Base-by-base conservation (phyloP, 1,140 invertebrate species). In the Dreissena rostriformis region DNA sequence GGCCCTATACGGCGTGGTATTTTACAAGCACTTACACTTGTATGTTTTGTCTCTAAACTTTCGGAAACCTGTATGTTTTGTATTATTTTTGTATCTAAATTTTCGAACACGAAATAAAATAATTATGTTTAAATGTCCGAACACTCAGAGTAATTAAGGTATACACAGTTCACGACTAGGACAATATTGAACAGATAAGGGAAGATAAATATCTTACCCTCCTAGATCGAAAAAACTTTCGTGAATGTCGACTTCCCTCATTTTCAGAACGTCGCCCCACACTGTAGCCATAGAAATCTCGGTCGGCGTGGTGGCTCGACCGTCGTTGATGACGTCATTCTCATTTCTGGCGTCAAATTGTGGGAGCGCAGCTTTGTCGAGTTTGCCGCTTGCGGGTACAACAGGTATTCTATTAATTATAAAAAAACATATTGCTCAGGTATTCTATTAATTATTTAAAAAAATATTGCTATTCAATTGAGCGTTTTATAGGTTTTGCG, bases 221-320 rank as follows among this genome's bases (percentile, higher is more conserved):
- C 94, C 94, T 14, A 94, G 79, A 87, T 94, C 94, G 89, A 94
- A 94, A 88, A 94, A 94, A 72, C 93, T 94, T 83, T 94, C 94
- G 63, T 94, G 91, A 63, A 94, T 92, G 84, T 94, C 94, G n/a
- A 94, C 80, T 29, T 91, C 91, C 55, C 89, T 90, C 28, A 93
- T 86, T 53, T 92, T 87, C 0, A 94, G 88, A 12, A 92, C 84
- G 65, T 93, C 88, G 5, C 86, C 84, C 94, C 94, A 94, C 55
- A 94, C 90, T n/a, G 79, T 76, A 1, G 91, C 92, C 51, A 94
- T 85, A 24, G 89, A 85, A 39, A 91, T 88, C 86, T 94, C 94
- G 22, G 91, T 94, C 17, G 85, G 85, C 26, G 94, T 94, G 26
- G 87, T 89, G 6, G 94, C 93, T 65, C 88, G 65, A 22, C 93